Percentiles rank a stretch among this genome's conserved stretches.
These are phyloP conservation scores for Copidosoma floridanum DNA, from an alignment of 1,140 invertebrate species.

Conservation along the genomic window DNA sequence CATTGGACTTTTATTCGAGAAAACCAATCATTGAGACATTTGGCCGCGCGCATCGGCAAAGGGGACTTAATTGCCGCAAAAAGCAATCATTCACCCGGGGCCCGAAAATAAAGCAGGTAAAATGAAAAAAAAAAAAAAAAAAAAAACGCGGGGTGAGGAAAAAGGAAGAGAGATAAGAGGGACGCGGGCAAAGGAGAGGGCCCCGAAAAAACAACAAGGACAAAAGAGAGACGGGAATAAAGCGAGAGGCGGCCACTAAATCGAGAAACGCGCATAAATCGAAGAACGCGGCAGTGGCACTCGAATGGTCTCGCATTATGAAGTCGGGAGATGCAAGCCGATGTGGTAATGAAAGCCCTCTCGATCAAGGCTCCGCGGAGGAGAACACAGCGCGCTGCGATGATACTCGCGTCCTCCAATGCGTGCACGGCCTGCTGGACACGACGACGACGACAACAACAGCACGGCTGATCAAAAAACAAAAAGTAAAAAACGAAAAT, in stretches of 20 bases:
- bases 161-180: no score
- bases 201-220: constrained; percentile 1
- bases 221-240: not conserved
- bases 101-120: not conserved
- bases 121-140: no score
- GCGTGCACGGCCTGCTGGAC: not conserved
- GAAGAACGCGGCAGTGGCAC: not conserved
- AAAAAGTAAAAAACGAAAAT: not conserved
- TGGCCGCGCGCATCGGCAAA: constrained; percentile 11
- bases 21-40: constrained; percentile 28
- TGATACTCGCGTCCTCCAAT: not conserved
- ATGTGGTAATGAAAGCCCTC: constrained; percentile 20
- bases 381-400: not conserved
- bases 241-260: not conserved
- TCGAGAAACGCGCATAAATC: constrained; percentile 23
- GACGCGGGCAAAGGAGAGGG: no score
- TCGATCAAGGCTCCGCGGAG: constrained; percentile 15
- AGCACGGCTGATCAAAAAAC: no score
- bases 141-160: not conserved
- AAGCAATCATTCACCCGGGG: constrained; percentile 24
- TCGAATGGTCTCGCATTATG: constrained; percentile 7
- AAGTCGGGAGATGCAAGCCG: constrained; percentile 23
- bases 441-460: not conserved
- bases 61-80: constrained; percentile 26
- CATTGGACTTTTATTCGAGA: constrained; percentile 25